Base-by-base conservation (phyloP, 1,140 invertebrate genomes). In the Diabrotica undecimpunctata region DNA sequence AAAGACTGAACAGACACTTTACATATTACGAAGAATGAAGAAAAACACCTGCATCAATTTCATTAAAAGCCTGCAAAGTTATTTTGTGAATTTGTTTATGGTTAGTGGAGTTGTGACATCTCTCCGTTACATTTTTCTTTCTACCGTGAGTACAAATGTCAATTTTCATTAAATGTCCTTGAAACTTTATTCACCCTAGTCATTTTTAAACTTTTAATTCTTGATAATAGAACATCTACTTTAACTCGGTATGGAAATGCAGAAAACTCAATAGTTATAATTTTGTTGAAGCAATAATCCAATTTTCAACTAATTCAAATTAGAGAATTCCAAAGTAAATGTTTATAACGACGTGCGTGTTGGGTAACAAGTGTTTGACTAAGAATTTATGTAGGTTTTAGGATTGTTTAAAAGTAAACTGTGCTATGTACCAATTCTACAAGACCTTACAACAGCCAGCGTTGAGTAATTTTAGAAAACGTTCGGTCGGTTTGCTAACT, bases 381-480 rank as follows among this genome's bases (percentile, higher is more conserved):
- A 55, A 55, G 54, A 55, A 55, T 55, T 55, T 55, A 55, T 55
- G 54, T 55, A 55, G 54, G 54, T 36, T 55, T 46, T 55, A 55
- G 13, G 25, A 55, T 55, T 55, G 54, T 55, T 55, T 36, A 14
- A 55, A 55, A 14, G 25, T 13, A 13, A 55, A 55, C 51, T 53
- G 51, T 53, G 10, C 35, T 55, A 25, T 55, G 54, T 55, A 55
- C 54, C 54, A 55, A 55, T 25, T 25, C n/a, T 55, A 25, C 41
- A 10, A 46, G 8, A 46, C 41, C 41, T 25, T 36, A 14, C 54
- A 55, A 55, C 54, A 55, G 6, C 54, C 54, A 55, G 6, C 54
- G 54, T 55, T 55, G 13, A 36, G 35, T 10, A 9, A 55, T 25
- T 55, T 55, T 55, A 55, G 54, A 55, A 55, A 55, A 55, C 54